phyloP scores from a whole-genome alignment of 2,797 vertebrate genomes.

The Cyprinella venusta region DNA sequence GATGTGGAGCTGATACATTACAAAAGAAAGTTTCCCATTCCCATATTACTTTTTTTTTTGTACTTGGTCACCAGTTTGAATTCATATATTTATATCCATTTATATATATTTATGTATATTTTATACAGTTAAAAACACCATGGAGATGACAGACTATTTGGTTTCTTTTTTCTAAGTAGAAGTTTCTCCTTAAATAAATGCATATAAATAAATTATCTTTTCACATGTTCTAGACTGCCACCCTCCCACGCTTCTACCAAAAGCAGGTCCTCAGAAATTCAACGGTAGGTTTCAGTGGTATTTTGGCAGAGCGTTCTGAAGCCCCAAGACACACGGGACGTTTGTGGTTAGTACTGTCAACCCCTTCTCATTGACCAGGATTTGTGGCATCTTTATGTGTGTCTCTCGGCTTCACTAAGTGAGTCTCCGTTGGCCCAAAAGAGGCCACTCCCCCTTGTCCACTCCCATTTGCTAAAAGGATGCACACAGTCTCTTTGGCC shows the following conservation, averaged over 20 bases:
- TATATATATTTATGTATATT: conserved; percentile 80
- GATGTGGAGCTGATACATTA: conserved; percentile 66
- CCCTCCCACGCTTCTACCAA: conserved; percentile 64
- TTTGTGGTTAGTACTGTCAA: conserved; percentile 58
- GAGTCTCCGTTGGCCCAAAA: conserved; percentile 76
- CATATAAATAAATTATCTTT: conserved; percentile 75
- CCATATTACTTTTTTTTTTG: conserved; percentile 68
- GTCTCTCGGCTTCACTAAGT: conserved; percentile 73
- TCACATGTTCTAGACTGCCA: conserved; percentile 63
- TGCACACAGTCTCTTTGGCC: conserved; percentile 78
- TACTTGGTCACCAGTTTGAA: conserved; percentile 79
- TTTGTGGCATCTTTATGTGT: conserved; percentile 74
- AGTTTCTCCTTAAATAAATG: conserved; percentile 79
- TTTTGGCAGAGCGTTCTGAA: conserved; percentile 56
- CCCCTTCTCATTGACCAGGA: conserved; percentile 70
- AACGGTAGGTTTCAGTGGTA: conserved; percentile 41
- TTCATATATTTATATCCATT: conserved; percentile 83
- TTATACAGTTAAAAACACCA: conserved; percentile 86
- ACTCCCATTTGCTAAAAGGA: conserved; percentile 71
- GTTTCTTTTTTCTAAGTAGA: conserved; percentile 80
- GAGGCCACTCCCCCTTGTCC: conserved; percentile 62
- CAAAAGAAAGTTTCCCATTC: conserved; percentile 70
- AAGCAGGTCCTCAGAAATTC: conserved; percentile 59
- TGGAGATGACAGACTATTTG: conserved; percentile 84
- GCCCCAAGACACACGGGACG: conserved; percentile 53